phyloP scores from a whole-genome alignment of 2,888 invertebrate genomes.

The Microplitis manilae region DNA sequence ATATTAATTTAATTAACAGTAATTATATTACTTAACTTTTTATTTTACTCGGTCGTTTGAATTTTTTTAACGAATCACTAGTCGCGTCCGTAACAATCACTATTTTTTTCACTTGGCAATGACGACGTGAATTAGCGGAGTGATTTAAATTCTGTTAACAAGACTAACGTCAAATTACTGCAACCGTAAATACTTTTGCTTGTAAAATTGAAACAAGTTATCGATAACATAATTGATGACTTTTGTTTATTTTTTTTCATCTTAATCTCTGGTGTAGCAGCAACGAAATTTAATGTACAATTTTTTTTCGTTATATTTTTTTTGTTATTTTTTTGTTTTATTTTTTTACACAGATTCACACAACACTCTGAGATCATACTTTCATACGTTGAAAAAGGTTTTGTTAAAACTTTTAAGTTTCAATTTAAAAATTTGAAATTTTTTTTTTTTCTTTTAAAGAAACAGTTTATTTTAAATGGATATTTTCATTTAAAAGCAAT shows the following conservation, averaged over 20 bases:
- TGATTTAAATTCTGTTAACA: neutral
- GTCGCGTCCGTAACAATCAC: too few relatives aligned
- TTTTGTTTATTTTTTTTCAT: neutral
- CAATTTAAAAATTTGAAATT: neutral
- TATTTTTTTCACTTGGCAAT: neutral
- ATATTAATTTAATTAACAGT: neutral
- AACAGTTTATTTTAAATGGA: neutral
- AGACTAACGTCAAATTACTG: slow-evolving; percentile 6
- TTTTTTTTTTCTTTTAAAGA: neutral
- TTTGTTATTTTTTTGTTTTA: neutral
- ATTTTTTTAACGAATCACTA: neutral
- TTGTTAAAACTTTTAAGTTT: neutral
- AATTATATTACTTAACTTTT: neutral
- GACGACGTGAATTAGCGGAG: slow-evolving; percentile 11
- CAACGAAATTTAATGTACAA: neutral
- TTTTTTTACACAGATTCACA: neutral
- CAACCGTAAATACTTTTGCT: neutral
- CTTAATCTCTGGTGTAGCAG: neutral
- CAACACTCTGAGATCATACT: neutral
- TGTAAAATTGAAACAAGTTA: neutral
- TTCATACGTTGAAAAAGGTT: slow-evolving; percentile 4
- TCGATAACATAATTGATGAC: slow-evolving; percentile 13
- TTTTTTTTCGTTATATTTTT: neutral
- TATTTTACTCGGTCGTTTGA: neutral
- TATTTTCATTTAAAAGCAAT: neutral